These are phyloP conservation scores for Eclectus roratus DNA, from an alignment of 2,113 vertebrate species.

Conservation along the genomic window DNA sequence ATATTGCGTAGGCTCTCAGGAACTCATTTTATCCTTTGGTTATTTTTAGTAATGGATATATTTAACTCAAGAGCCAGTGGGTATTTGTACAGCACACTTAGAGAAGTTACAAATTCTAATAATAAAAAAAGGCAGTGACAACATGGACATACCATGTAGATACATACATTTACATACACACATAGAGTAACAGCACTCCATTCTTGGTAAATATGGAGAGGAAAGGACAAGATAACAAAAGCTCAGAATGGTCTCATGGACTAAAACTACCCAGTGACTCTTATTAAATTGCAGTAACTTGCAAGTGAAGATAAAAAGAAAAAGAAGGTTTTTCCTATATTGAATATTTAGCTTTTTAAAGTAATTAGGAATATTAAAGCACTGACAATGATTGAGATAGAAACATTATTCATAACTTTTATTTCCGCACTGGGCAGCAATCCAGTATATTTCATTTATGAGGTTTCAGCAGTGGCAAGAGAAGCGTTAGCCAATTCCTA, in stretches of 20 bases:
- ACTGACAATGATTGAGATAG: slow-evolving; percentile 91
- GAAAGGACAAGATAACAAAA: slow-evolving; percentile 23
- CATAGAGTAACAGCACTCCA: background rate
- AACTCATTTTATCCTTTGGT: background rate
- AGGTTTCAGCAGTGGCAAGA: slow-evolving; percentile 91
- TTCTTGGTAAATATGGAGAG: background rate
- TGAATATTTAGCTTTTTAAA: slow-evolving; percentile 82
- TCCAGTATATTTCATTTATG: slow-evolving; percentile 97
- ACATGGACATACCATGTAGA: no score
- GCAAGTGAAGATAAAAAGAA: slow-evolving; percentile 75
- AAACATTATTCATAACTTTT: slow-evolving; percentile 98
- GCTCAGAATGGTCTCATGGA: background rate
- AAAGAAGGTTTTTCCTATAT: slow-evolving; percentile 73
- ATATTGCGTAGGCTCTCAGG: background rate
- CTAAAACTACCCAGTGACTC: slow-evolving; percentile 54
- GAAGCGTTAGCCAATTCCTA: slow-evolving; percentile 92
- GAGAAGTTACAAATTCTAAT: background rate
- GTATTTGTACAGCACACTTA: background rate
- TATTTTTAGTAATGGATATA: background rate
- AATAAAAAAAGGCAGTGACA: background rate
- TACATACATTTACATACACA: background rate
- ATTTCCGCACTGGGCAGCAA: slow-evolving; percentile 90
- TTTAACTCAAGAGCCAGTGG: background rate
- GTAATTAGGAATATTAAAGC: slow-evolving; percentile 94
- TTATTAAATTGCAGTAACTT: slow-evolving; percentile 71